Percentiles rank a stretch among this genome's conserved stretches.
Conservation (phyloP, 64 coral and sea anemone genomes). For the Stichodactyla mertensii region DNA sequence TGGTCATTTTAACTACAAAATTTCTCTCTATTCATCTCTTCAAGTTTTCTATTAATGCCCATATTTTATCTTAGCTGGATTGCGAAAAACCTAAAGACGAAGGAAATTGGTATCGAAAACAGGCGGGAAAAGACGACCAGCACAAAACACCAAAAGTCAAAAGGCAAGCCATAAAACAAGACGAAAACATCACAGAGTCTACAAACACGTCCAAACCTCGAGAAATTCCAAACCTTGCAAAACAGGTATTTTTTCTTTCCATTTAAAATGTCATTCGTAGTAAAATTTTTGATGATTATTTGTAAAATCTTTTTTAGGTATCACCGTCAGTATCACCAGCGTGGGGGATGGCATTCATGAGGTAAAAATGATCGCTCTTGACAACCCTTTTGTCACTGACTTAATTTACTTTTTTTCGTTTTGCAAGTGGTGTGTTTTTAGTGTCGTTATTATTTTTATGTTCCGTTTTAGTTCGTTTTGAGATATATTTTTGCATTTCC, state of each 20-base stretch:
- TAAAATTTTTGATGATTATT: neutral
- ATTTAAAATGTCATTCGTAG: neutral
- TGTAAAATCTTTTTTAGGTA: neutral
- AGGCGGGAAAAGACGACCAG: neutral
- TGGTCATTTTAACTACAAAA: too few relatives aligned
- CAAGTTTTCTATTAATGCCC: too few relatives aligned
- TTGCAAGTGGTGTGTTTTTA: too few relatives aligned
- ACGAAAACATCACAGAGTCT: neutral
- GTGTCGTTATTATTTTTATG: too few relatives aligned
- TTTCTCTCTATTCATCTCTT: neutral
- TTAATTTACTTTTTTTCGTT: neutral
- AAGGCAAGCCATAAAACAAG: neutral
- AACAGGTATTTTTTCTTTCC: neutral
- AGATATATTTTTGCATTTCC: neutral
- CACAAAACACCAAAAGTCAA: neutral
- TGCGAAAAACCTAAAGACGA: neutral
- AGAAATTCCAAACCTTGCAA: neutral
- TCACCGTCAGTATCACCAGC: neutral
- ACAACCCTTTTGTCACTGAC: neutral
- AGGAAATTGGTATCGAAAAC: slow-evolving; percentile 10
- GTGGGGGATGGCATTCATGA: neutral
- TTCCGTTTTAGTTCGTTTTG: too few relatives aligned
- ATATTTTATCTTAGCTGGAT: neutral
- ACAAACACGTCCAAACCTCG: neutral
- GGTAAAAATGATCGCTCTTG: neutral